Evolutionary conservation across 2,797 vertebrate genomes (phyloP), one percentile per base, ranked within the genome.

Genomic region (Lagorchestes hirsutus): DNA sequence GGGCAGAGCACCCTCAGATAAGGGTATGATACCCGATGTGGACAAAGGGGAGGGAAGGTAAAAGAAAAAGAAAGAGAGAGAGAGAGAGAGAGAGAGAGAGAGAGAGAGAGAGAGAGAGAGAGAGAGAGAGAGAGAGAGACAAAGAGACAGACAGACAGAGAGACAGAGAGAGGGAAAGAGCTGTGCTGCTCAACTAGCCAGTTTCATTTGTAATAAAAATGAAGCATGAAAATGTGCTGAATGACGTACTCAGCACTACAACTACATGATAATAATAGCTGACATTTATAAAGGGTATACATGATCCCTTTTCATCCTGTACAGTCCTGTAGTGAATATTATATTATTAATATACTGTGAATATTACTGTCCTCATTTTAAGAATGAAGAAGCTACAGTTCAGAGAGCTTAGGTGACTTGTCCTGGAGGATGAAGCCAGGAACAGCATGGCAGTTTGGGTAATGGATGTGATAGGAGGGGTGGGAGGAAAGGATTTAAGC

Each of bases 171-270:
- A 28, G 27, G 10, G 57, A 58, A 58, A 58, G 56, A 57, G 57
- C 57, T 58, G 27, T 58, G 57, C 10, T 58, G 57, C 57, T 58
- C 57, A 58, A 28, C 28, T 27, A 28, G 57, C 27, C 57, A 58
- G 57, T 87, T 87, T 87, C 8, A 87, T 87, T 29, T n/a, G 31
- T 50, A 14, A 82, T 58, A 18, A 91, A 95, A 93, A 13, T 94
- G 31, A 13, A 0, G 0, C 9, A 58, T 22, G 12, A 74, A 82
- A 12, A 14, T 55, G 28, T 58, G 40, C 87, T 57, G 54, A 54
- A 87, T 87, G 74, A 27, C 5, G 0, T 87, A 87, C 59, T 67
- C 59, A 67, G 14, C 40, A 46, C 22, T 87, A 27, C 40, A 87
- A 50, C 27, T 87, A 46, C 27, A 87, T 24, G 46, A 24, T n/a